Base-by-base conservation (phyloP, 2,113 vertebrate species). In the Triplophysa dalaica region DNA sequence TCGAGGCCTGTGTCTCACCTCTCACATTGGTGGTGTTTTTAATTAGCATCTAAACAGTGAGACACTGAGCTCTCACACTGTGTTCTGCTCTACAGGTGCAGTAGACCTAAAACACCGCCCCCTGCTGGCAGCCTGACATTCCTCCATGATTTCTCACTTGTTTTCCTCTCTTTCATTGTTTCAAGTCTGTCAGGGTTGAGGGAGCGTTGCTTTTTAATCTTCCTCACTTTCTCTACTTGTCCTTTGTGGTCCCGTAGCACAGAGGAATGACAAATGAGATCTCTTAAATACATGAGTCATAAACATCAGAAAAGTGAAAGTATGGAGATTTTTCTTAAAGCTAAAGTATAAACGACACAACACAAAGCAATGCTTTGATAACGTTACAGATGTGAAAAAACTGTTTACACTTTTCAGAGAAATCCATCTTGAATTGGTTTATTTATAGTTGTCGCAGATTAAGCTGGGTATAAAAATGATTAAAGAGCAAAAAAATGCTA, bases 11-110 rank as follows among this genome's bases (percentile, higher is more conserved):
- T 83, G 85, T 80, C 85, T 81, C 79, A 61, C 80, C 81, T 85
- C 77, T 84, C 83, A 82, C 86, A 84, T 54, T 54, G 81, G 84
- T 87, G 78, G 84, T 89, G 21, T 56, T 77, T 69, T 88, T 90
- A 90, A 91, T 91, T 89, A 90, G 83, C 80, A 84, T 87, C 75
- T 74, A 82, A 88, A 81, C 87, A 79, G 82, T 14, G 11, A 79
- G 52, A 67, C 54, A 50, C 2, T 14, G 67, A 62, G 45, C 67
- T 45, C 74, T 74, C 68, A 79, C 84, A 81, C 41, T 82, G 56
- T 63, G 68, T 84, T 26, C 78, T 77, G 83, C 74, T 58, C 85
- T 81, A 72, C 21, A 33, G 70, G 77, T 81, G 54, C 68, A 45
- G 78, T 72, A 86, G 67, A 85, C 87, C 85, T 87, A 83, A 87